Percentiles rank a stretch among this genome's conserved stretches.
These are phyloP conservation scores for Acleris sparsana DNA, from an alignment of 2,888 invertebrate genomes.

Conservation along the genomic window DNA sequence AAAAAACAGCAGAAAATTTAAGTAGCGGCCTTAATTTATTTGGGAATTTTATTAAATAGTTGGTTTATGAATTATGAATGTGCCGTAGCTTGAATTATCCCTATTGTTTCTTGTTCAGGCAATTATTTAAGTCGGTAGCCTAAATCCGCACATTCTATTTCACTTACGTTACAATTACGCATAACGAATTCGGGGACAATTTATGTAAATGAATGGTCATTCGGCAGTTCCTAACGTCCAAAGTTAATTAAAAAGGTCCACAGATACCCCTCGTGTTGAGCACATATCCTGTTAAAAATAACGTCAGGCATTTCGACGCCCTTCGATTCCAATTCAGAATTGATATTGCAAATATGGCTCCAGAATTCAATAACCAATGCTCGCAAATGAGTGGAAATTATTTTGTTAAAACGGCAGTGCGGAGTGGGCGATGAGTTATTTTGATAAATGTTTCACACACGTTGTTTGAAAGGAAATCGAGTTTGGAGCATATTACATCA, in stretches of 20 bases:
- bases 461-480: no score
- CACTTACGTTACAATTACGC: constrained; percentile 18
- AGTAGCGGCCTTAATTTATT: no score
- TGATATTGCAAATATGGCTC: constrained; percentile 56
- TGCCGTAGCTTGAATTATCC: no score
- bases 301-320: constrained; percentile 52
- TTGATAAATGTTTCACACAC: not conserved
- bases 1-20: no score
- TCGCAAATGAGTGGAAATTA: constrained; percentile 35
- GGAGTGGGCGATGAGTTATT: constrained; percentile 5
- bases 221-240: constrained; percentile 42
- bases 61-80: no score
- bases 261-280: constrained; percentile 54
- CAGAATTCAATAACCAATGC: constrained; percentile 60
- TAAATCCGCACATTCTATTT: constrained; percentile 15
- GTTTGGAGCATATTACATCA: no score
- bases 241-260: constrained; percentile 62
- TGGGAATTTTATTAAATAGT: no score
- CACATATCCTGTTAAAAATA: constrained; percentile 60
- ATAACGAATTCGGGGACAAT: constrained; percentile 23
- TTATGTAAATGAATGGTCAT: constrained; percentile 37
- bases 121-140: not conserved
- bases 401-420: constrained; percentile 6
- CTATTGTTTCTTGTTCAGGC: no score
- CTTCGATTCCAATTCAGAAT: constrained; percentile 48